Evolutionary conservation across 1,140 invertebrate genomes (phyloP).

Genomic region (Drosophila ficusphila): DNA sequence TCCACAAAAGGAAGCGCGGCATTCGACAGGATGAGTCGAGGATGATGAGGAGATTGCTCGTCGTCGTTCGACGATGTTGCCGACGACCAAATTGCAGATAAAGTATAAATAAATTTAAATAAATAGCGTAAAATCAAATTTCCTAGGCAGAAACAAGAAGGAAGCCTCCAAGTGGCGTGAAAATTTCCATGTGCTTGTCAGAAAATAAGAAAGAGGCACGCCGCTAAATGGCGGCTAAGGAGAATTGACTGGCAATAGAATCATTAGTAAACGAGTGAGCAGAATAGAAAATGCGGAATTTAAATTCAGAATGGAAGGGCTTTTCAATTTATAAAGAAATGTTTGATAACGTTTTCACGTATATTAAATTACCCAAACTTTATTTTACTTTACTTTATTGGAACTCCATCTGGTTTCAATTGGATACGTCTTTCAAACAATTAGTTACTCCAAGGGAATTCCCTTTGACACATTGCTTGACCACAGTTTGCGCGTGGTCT

Average conservation of each 20-base stretch:
- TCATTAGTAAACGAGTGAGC: background rate
- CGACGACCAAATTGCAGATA: constrained; percentile 58
- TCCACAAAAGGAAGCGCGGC: constrained; percentile 7
- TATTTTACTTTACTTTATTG: background rate
- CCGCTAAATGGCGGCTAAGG: background rate
- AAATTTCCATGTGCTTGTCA: constrained; percentile 9
- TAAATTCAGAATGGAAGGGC: background rate
- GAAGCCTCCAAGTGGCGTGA: background rate
- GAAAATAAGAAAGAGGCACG: background rate
- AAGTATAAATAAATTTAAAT: constrained; percentile 79
- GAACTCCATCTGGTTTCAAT: too few species aligned
- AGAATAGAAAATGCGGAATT: background rate
- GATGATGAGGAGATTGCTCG: constrained; percentile 45
- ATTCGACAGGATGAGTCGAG: constrained; percentile 30
- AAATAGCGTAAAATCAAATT: constrained; percentile 76
- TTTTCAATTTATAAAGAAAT: background rate
- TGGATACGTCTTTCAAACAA: background rate
- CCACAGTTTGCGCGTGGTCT: background rate
- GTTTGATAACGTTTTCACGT: too few species aligned
- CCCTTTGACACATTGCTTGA: background rate
- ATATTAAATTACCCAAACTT: too few species aligned
- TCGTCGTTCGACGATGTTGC: constrained; percentile 9
- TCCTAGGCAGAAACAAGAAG: constrained; percentile 25
- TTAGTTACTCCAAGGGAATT: background rate
- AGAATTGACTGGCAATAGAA: constrained; percentile 20